These are phyloP conservation scores for Spodoptera exigua DNA, from an alignment of 2,888 invertebrate species.

Conservation along the genomic window DNA sequence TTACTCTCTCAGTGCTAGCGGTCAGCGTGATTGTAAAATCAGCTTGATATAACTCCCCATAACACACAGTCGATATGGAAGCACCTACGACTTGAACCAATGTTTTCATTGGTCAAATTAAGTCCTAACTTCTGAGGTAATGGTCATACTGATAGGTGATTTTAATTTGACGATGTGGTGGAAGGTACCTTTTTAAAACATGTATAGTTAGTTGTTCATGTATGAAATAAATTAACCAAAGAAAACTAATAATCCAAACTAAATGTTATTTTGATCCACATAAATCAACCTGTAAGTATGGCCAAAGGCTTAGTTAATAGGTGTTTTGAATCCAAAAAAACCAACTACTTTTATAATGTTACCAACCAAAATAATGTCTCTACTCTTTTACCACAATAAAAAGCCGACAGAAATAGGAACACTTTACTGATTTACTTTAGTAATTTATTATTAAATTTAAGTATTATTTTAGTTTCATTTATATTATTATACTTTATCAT, in stretches of 20 bases:
- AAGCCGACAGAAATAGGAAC: background rate
- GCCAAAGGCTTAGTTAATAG: background rate
- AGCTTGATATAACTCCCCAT: background rate
- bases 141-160: constrained; percentile 26
- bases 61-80: background rate
- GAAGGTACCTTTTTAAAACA: background rate
- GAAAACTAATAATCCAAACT: too few relatives aligned
- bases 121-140: constrained; percentile 2
- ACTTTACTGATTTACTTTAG: too few relatives aligned
- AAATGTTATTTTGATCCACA: too few relatives aligned
- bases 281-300: constrained; percentile 9
- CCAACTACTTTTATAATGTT: background rate
- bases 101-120: background rate
- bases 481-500: constrained; percentile 18
- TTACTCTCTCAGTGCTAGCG: too few relatives aligned
- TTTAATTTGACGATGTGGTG: background rate
- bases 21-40: too few relatives aligned
- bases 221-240: background rate
- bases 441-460: too few relatives aligned
- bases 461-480: constrained; percentile 1
- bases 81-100: background rate
- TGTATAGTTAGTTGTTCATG: too few relatives aligned
- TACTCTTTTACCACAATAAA: background rate
- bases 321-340: background rate
- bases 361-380: background rate